Percentiles rank a stretch among this genome's conserved stretches.
phyloP scores from a whole-genome alignment of 2,888 invertebrate species.

The Hetaerina titia region DNA sequence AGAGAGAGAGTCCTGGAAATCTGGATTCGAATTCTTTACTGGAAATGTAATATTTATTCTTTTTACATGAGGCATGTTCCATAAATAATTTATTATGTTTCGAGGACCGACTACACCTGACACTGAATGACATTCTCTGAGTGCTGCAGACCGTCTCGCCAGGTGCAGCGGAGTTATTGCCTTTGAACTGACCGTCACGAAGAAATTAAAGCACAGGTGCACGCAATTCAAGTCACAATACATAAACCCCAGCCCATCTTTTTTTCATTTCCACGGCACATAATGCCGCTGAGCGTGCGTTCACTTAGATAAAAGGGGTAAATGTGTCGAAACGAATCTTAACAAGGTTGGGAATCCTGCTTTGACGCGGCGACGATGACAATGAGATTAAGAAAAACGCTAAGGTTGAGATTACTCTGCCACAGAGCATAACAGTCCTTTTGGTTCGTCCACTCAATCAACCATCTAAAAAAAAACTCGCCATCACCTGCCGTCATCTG shows the following conservation, averaged over 20 bases:
- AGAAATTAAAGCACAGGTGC: not conserved
- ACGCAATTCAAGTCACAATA: not conserved
- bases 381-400: not conserved
- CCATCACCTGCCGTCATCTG: not conserved
- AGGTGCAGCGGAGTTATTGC: too few relatives aligned
- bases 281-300: not conserved
- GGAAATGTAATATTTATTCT: too few relatives aligned
- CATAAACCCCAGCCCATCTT: not conserved
- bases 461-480: not conserved
- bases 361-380: not conserved
- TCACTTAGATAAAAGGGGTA: not conserved
- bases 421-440: not conserved
- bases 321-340: not conserved
- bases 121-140: too few relatives aligned
- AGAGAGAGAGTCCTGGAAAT: too few relatives aligned
- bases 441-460: not conserved
- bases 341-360: not conserved
- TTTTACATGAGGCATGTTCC: too few relatives aligned
- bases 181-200: not conserved
- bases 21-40: too few relatives aligned
- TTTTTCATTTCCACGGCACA: not conserved
- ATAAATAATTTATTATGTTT: too few relatives aligned
- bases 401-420: not conserved
- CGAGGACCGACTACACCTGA: too few relatives aligned
- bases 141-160: too few relatives aligned